These are phyloP conservation scores for Macrosiphum euphorbiae DNA, from an alignment of 2,888 invertebrate genomes.

Conservation along the genomic window DNA sequence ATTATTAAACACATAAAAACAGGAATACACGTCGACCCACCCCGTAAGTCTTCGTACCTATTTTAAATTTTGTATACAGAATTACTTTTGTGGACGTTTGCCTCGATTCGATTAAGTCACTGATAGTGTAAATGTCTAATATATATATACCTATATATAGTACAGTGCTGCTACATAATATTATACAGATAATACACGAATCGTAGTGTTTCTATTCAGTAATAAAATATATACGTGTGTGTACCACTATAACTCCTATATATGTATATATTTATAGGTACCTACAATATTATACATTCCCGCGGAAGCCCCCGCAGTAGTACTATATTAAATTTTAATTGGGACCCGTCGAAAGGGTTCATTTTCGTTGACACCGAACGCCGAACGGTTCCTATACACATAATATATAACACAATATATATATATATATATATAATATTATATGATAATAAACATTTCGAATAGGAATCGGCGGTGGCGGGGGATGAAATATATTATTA, in stretches of 20 bases:
- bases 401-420: too few relatives aligned
- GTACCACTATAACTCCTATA: neutral
- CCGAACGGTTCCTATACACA: neutral
- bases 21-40: neutral
- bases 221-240: neutral
- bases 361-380: conserved; percentile 15
- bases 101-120: neutral
- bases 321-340: conserved; percentile 40
- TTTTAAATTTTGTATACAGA: neutral
- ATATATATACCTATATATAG: too few relatives aligned
- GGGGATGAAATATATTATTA: conserved; percentile 54
- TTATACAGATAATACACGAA: neutral
- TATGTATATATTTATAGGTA: neutral
- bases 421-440: neutral
- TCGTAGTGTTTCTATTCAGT: neutral
- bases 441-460: neutral
- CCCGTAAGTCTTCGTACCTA: neutral
- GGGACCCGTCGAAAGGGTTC: conserved; percentile 39
- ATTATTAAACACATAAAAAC: neutral
- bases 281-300: neutral
- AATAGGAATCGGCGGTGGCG: neutral
- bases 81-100: neutral
- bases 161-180: too few relatives aligned
- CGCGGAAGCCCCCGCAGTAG: conserved; percentile 11
- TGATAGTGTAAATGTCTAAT: neutral